Evolutionary conservation across 2,113 vertebrate genomes (phyloP), one percentile per base, ranked within the genome.

Genomic region (Equus quagga): DNA sequence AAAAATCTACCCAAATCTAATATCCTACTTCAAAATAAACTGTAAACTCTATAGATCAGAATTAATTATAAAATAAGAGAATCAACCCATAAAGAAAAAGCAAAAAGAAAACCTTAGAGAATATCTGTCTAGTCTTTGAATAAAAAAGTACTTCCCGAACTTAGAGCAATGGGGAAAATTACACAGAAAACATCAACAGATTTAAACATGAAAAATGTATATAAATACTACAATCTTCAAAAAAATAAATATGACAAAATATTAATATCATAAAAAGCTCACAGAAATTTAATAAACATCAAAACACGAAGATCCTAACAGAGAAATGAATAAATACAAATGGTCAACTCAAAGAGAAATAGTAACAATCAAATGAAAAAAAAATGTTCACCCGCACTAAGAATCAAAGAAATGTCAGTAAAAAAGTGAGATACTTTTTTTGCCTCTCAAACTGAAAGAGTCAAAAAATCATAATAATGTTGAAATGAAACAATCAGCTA

Each of bases 201-300:
- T 69, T 94, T 92, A 91, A 96, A 72, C n/a, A 81, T 86, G 46
- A 76, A 91, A 91, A 86, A 58, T 13, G 8, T 60, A 75, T 18
- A 56, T 69, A 82, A 44, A 46, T 76, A 78, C 36, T 58, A 78
- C 2, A 26, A 56, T 33, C 46, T 28, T 85, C 23, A 89, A 81
- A 83, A 95, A 67, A 33, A 23, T 26, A 73, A 67, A 81, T 46
- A 73, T 36, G 8, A 91, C 13, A 84, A 80, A 91, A 93, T 69
- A 51, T 36, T 80, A 79, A 54, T 36, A 58, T 70, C 62, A 76
- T 90, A 46, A 78, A 89, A 89, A 86, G 23, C 44, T 78, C 79
- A 94, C 8, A 23, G n/a, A 96, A 94, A 86, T 56, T 78, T 67
- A 87, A 92, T 87, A 69, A 69, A 91, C 87, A 89, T n/a, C 24